These are phyloP conservation scores for Ellobius talpinus DNA, from an alignment of 2,113 vertebrate species.

Conservation along the genomic window DNA sequence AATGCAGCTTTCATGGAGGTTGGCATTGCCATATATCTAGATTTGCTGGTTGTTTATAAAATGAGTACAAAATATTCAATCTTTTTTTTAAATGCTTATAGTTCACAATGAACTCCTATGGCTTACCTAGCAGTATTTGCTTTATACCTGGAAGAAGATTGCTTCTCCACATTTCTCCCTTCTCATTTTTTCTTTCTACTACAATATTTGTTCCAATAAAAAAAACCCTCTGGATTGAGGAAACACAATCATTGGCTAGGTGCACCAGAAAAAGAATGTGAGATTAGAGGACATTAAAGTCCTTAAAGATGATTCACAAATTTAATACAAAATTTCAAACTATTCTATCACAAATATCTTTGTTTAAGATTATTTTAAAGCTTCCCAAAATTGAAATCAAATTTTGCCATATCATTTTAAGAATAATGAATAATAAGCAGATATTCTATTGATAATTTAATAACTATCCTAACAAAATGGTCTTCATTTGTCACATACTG, in stretches of 20 bases:
- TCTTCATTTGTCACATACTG: not conserved
- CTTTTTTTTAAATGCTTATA: conserved; percentile 32
- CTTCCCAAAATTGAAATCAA: not conserved
- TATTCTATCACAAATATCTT: not conserved
- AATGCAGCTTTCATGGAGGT: not conserved
- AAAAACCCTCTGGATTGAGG: too few species aligned
- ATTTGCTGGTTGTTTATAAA: conserved; percentile 37
- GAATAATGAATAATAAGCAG: not conserved
- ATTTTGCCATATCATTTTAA: not conserved
- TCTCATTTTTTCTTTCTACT: not conserved
- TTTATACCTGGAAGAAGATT: not conserved
- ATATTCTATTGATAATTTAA: conserved; percentile 7
- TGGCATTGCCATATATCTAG: not conserved
- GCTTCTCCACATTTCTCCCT: not conserved
- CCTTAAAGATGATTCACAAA: not conserved
- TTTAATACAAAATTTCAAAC: not conserved
- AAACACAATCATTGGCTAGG: not conserved
- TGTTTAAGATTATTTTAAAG: not conserved
- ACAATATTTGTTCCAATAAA: not conserved
- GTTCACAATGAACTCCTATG: not conserved
- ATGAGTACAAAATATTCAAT: conserved; percentile 16
- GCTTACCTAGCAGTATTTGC: not conserved
- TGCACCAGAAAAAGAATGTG: not conserved
- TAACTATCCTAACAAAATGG: not conserved
- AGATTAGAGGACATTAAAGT: not conserved